Conservation (phyloP, 2,113 vertebrate species). For the Nothocercus julius region DNA sequence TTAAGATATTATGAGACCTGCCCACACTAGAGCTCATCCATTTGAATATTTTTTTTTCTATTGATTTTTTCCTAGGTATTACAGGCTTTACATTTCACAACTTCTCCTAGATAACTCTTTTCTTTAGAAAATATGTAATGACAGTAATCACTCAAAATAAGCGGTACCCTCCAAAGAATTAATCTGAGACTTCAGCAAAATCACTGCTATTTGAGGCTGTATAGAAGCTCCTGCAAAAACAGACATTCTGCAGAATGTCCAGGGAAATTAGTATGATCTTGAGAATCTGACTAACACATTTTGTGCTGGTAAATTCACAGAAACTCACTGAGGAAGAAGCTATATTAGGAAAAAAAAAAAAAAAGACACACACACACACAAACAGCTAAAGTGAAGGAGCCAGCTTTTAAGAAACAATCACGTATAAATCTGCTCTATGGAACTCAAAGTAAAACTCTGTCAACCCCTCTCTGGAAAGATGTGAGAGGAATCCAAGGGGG, state of each 20-base stretch:
- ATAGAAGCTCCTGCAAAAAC: background rate
- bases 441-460: background rate
- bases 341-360: background rate
- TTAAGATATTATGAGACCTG: background rate
- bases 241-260: background rate
- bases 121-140: constrained; percentile 6
- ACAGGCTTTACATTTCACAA: background rate
- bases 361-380: background rate
- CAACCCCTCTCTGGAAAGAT: background rate
- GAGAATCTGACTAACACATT: background rate
- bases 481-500: background rate
- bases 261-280: constrained; percentile 5
- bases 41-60: background rate
- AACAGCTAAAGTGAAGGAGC: background rate
- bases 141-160: constrained; percentile 2
- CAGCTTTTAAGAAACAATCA: background rate
- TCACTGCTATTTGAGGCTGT: background rate
- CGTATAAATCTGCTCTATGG: background rate
- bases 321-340: background rate
- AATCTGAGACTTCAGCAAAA: background rate
- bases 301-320: constrained; percentile 16
- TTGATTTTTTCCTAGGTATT: background rate
- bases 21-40: background rate
- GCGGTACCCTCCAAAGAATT: constrained; percentile 14
- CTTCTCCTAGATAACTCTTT: constrained; percentile 17